A percentile compares a stretch with the other conserved stretches of the same genome.
These are phyloP conservation scores for Tipula confusa DNA, from an alignment of 2,888 invertebrate species.

Conservation along the genomic window DNA sequence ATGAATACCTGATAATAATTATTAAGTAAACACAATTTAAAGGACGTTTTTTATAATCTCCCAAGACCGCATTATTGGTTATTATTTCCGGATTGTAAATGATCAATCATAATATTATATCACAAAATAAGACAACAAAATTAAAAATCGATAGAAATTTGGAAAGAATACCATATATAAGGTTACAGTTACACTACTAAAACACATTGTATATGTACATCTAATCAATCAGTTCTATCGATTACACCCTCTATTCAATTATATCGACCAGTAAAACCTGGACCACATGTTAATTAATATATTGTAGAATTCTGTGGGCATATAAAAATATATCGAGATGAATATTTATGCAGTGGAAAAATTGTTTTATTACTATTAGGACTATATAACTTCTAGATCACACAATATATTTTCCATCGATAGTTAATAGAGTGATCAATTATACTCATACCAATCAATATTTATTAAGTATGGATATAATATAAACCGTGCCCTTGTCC, in stretches of 20 bases:
- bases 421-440: slow-evolving; percentile 3
- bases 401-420: neutral
- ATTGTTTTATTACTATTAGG: neutral
- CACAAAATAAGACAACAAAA: neutral
- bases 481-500: neutral
- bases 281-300: neutral
- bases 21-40: neutral
- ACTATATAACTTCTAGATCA: neutral
- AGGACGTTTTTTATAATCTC: neutral
- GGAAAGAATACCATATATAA: neutral
- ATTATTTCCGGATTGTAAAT: neutral
- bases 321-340: neutral
- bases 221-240: neutral
- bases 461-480: neutral
- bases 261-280: neutral
- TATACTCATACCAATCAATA: slow-evolving; percentile 25
- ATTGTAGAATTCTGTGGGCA: neutral
- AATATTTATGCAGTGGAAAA: neutral
- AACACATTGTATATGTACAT: neutral
- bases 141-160: neutral
- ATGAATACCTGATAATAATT: too few species aligned
- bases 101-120: neutral
- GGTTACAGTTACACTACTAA: neutral
- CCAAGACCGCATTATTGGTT: neutral
- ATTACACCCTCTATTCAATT: neutral